Evolutionary conservation across 2,113 vertebrate genomes (phyloP).

Genomic region (Oenanthe oenanthe): DNA sequence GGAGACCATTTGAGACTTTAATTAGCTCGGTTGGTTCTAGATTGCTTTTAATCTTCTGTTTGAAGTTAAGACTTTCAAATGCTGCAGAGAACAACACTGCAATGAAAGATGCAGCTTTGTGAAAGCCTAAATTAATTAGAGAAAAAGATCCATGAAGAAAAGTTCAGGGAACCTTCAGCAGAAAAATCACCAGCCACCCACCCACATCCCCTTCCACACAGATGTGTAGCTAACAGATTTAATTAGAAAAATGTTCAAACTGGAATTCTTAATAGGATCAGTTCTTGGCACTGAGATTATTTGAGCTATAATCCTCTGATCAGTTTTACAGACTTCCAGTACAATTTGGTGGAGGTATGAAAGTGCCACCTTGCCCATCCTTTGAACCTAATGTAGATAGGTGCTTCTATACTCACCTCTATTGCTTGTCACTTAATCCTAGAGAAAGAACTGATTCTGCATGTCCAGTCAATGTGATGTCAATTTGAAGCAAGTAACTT

Average conservation of each 20-base stretch:
- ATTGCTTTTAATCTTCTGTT: not conserved
- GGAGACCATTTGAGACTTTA: not conserved
- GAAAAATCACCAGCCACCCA: not conserved
- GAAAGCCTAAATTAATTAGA: not conserved
- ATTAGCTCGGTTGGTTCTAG: not conserved
- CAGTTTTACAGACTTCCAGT: not conserved
- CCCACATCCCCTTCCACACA: accelerated
- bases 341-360: not conserved
- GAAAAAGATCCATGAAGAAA: not conserved
- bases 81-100: not conserved
- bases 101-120: not conserved
- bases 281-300: not conserved
- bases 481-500: not conserved
- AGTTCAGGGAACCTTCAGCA: not conserved
- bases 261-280: not conserved
- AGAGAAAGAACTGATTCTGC: not conserved
- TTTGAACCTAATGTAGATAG: not conserved
- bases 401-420: not conserved
- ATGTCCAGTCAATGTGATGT: not conserved
- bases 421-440: not conserved
- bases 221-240: not conserved
- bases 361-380: not conserved
- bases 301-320: not conserved
- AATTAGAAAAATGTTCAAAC: not conserved
- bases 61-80: not conserved